A percentile compares a stretch with the other conserved stretches of the same genome.
Conservation (phyloP, 2,888 invertebrate species). For the Tuberolachnus salignus region DNA sequence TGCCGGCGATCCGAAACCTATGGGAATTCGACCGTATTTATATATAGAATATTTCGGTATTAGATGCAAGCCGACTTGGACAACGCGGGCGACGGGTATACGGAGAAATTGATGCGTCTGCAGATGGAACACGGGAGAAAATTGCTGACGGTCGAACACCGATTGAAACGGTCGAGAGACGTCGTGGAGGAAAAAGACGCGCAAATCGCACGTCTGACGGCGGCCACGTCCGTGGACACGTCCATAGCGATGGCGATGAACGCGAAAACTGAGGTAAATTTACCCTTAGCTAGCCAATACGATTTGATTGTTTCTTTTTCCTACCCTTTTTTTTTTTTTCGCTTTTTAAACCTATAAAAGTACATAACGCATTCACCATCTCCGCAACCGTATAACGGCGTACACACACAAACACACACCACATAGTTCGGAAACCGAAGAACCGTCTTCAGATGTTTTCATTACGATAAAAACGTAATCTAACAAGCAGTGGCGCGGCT, state of each 20-base stretch:
- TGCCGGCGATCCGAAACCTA: neutral
- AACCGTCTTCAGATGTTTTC: too few species aligned
- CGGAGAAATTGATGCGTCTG: conserved; percentile 6
- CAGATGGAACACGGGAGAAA: conserved; percentile 38
- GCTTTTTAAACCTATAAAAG: too few species aligned
- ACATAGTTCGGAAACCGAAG: too few species aligned
- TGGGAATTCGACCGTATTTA: neutral
- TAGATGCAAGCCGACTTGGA: conserved; percentile 22
- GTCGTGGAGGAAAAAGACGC: conserved; percentile 38
- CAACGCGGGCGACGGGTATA: neutral
- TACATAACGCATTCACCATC: too few species aligned
- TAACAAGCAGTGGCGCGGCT: too few species aligned
- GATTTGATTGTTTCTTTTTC: too few species aligned
- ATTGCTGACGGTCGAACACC: conserved; percentile 5
- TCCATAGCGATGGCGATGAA: conserved; percentile 50
- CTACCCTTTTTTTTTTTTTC: too few species aligned
- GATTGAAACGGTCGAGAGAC: conserved; percentile 9
- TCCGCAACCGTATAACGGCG: too few species aligned
- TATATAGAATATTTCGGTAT: neutral
- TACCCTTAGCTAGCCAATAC: too few species aligned
- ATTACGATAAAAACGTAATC: too few species aligned
- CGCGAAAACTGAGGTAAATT: conserved; percentile 32
- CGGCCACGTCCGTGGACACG: conserved; percentile 32
- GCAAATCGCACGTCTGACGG: conserved; percentile 39
- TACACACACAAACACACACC: too few species aligned